Base-by-base conservation (phyloP, 1,140 invertebrate genomes). In the Rhagoletis pomonella region DNA sequence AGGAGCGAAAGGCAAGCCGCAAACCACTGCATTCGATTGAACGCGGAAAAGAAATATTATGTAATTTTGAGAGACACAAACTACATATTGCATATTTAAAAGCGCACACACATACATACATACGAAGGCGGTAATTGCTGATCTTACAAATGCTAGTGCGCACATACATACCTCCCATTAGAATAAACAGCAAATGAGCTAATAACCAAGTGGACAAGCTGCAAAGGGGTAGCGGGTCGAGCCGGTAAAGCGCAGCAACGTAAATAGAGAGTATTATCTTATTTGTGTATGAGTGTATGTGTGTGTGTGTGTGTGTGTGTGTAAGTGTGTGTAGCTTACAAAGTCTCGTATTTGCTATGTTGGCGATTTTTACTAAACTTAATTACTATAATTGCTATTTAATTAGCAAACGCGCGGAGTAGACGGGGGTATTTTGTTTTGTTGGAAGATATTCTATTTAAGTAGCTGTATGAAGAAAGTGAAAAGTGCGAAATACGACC, bases 31-130 rank as follows among this genome's bases (percentile, higher is more conserved):
- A 81, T 19, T n/a, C 17, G 47, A n/a, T 29, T 9, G 9, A 55
- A 81, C 73, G 73, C 73, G 47, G 47, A 81, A 81, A 81, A 81
- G 73, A 81, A 81, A 50, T 81, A 81, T 81, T 81, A 81, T 81
- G 73, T 81, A 81, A 81, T 81, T 55, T 81, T 62, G 9, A 12
- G 67, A 44, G 39, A 44, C 39, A 5, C 67, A 17, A 47, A 42
- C 9, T 42, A 12, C 62, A 17, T 9, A 47, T n/a, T 12, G 19
- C 65, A 42, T 39, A 69, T 29, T 39, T 39, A 69, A 6, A 69
- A 69, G 62, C 62, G 19, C 2, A 7, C 19, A 19, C n/a, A 7
- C n/a, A 9, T 3, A 64, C 62, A 5, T 19, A 19, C 9, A 19
- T 3, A 42, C 12, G 64, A 39, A 19, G n/a, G n/a, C 19, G 4